Evolutionary conservation across 2,797 vertebrate species (phyloP), one percentile per base, ranked within the genome.

Genomic region (Pangasius sanitwongsei): DNA sequence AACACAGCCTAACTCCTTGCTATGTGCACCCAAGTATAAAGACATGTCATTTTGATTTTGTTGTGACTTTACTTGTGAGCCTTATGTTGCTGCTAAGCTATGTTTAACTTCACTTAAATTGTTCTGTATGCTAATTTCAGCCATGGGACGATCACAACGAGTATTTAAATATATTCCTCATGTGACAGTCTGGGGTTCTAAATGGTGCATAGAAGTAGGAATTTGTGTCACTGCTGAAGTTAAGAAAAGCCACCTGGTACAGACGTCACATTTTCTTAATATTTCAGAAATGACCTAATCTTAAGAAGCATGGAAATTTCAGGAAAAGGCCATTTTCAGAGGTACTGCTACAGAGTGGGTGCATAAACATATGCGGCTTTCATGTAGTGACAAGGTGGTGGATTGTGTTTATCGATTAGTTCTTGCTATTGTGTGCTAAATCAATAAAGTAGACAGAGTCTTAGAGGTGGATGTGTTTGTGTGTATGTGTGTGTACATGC

Each of bases 391-490:
- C 69, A 67, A 75, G 41, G 31, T 81, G 31, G 48, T 34, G 20
- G 61, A 69, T 67, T 87, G 59, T 31, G 25, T 18, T 83, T 83
- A 87, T 77, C 65, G 88, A 77, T 59, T 69, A 28, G 6, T 8
- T 83, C 28, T 23, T 53, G 41, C 70, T 67, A 31, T 55, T 83
- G 67, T 75, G 48, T 84, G 59, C 78, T 83, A 37, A 89, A 89
- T 89, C 85, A 48, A 83, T 87, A 89, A 82, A 59, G 59, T 41
- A 70, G 72, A 78, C 70, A 87, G 34, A 50, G 41, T 57, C n/a
- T 13, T 65, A 67, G 25, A 69, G 44, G 63, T 82, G 31, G 15
- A 18, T 55, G 48, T 37, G 63, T 53, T 15, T 69, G 31, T 67
- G 50, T 74, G 74, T 75, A 48, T 53, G 16, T 63, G 63, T 25